Base-by-base conservation (phyloP, 2,797 vertebrate genomes). In the Galaxias olidus region DNA sequence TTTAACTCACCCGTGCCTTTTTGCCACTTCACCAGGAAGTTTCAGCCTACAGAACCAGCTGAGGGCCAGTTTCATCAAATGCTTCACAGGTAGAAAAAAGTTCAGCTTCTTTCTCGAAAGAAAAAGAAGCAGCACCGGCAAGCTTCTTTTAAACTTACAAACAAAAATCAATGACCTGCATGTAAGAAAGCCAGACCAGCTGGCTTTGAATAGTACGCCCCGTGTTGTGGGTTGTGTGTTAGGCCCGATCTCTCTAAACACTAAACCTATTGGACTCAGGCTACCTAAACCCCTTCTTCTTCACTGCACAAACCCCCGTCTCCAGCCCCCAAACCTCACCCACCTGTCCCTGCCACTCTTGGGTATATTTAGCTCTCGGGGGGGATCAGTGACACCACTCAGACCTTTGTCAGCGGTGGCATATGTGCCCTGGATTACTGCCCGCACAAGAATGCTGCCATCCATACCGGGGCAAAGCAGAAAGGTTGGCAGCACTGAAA, bases 151-250 rank as follows among this genome's bases (percentile, higher is more conserved):
- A 84, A 79, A 17, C 18, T 53, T 30, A 65, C 46, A 15, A 62
- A 50, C 10, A 73, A 63, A 85, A 43, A 80, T 70, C 76, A 90
- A 91, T 90, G 89, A 72, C 94, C 94, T 84, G 93, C 94, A 95
- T 93, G 76, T 94, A 76, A 94, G 94, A 93, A 98, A 98, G 97
- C 97, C 96, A 99, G 96, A 96, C 96, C 97, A 98, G 96, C 97
- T 98, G 96, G 96, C 97, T 99, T 98, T 96, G 92, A 94, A 95
- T 91, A 94, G 94, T 92, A 96, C 94, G 92, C 92, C 93, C 94
- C 92, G 30, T 78, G 91, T 93, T 93, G 92, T 93, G 96, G 95
- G 95, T 91, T 93, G 91, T 90, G 86, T 87, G 83, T 93, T 91
- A 92, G 90, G 83, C 92, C 88, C 84, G 87, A 89, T 94, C 93